A percentile compares a stretch with the other conserved stretches of the same genome.
phyloP scores from a whole-genome alignment of 2,797 vertebrate genomes.

The Oreochromis mossambicus region DNA sequence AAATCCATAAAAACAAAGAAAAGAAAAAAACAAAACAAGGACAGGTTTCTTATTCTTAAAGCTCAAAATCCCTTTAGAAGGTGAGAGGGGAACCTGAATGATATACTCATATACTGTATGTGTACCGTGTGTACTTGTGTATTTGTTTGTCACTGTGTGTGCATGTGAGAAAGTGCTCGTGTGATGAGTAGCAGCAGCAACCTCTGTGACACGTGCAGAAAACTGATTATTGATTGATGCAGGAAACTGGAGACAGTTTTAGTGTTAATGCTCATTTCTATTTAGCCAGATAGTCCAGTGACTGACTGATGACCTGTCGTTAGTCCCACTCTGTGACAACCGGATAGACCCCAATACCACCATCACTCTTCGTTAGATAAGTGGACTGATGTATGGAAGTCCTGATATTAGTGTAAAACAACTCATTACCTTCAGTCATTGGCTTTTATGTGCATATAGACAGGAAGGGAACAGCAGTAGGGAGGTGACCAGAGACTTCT shows the following conservation, averaged over 20 bases:
- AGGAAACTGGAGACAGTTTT: not conserved
- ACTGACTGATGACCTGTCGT: not conserved
- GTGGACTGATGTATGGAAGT: not conserved
- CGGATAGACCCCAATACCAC: not conserved
- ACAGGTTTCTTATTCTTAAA: conserved; percentile 58
- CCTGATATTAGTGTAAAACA: not conserved
- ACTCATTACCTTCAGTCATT: not conserved
- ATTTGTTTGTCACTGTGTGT: not conserved
- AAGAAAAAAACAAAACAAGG: conserved; percentile 41
- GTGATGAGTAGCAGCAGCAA: conserved; percentile 29
- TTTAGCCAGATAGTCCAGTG: not conserved
- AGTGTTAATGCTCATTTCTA: not conserved
- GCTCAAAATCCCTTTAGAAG: conserved; percentile 64
- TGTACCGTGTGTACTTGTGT: not conserved
- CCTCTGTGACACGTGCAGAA: not conserved
- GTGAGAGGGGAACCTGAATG: conserved; percentile 65
- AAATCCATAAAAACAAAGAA: conserved; percentile 41
- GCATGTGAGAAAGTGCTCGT: not conserved
- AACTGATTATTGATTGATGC: not conserved
- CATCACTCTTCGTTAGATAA: not conserved
- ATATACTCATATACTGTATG: not conserved
- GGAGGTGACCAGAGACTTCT: not conserved
- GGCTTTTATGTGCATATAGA: not conserved
- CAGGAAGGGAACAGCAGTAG: not conserved
- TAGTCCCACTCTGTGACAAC: not conserved